Evolutionary conservation across 2,113 vertebrate species (phyloP).

Genomic region (Ceratotherium simum): DNA sequence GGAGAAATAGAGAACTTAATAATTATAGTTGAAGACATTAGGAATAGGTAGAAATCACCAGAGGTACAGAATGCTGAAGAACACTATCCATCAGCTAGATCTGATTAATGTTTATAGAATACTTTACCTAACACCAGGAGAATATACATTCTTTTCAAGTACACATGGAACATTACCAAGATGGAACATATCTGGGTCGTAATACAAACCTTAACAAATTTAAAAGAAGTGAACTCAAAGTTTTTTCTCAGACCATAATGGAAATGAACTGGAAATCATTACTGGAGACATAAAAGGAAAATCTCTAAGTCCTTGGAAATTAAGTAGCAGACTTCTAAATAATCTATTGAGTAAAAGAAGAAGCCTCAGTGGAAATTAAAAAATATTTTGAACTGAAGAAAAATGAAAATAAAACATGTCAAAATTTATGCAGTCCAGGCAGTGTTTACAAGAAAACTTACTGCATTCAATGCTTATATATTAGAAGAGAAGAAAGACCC

Average conservation of each 20-base stretch:
- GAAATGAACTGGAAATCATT: conserved; percentile 1
- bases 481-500: background rate
- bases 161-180: background rate
- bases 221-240: background rate
- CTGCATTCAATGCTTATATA: background rate
- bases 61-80: background rate
- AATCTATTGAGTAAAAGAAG: conserved; percentile 31
- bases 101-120: background rate
- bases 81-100: background rate
- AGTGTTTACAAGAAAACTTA: background rate
- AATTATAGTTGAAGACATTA: background rate
- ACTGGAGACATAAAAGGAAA: conserved; percentile 22
- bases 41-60: background rate
- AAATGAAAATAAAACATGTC: background rate
- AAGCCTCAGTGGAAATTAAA: conserved; percentile 14
- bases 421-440: background rate
- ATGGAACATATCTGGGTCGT: background rate
- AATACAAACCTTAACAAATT: background rate
- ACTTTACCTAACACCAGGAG: background rate
- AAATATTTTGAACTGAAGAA: conserved; percentile 24
- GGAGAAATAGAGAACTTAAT: background rate
- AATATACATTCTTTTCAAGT: background rate
- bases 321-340: conserved; percentile 8
- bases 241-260: conserved; percentile 4
- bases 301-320: background rate